Conservation (phyloP, 2,888 invertebrate species). For the Nectonema munidae region DNA sequence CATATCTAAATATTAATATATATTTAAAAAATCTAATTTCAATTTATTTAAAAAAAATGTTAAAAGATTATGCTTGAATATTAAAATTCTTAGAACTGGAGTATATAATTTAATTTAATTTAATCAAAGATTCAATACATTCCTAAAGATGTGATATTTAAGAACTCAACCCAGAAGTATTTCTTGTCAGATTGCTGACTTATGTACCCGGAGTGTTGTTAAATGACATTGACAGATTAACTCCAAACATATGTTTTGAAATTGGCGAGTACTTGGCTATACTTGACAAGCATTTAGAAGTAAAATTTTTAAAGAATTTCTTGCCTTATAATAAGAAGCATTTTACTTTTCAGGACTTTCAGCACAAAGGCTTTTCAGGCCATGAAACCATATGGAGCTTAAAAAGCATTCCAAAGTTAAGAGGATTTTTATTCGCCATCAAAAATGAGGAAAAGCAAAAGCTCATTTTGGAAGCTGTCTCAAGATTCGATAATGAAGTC, state of each 20-base stretch:
- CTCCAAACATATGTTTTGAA: constrained; percentile 34
- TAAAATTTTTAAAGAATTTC: constrained; percentile 21
- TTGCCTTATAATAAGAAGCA: no score
- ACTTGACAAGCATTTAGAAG: constrained; percentile 35
- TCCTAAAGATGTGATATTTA: no score
- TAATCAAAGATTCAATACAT: no score
- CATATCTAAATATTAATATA: no score
- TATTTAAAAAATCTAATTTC: no score
- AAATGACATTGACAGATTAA: constrained; percentile 30
- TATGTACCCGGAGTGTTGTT: constrained; percentile 41
- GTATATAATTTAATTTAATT: no score
- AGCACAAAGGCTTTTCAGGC: constrained; percentile 35
- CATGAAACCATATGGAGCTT: constrained; percentile 45
- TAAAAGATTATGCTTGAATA: no score
- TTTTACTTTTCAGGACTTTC: constrained; percentile 36
- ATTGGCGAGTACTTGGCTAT: constrained; percentile 39
- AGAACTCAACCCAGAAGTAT: no score
- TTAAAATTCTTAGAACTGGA: no score
- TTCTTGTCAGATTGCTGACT: constrained; percentile 40
- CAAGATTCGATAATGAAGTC: constrained; percentile 34
- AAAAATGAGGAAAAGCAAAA: constrained; percentile 30
- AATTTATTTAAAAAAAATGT: no score
- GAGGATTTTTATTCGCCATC: constrained; percentile 36
- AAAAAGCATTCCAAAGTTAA: constrained; percentile 33
- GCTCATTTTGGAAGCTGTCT: constrained; percentile 32